A percentile compares a stretch with the other conserved stretches of the same genome.
Evolutionary conservation across 2,797 vertebrate genomes (phyloP).

Genomic region (Hyperoplus immaculatus): DNA sequence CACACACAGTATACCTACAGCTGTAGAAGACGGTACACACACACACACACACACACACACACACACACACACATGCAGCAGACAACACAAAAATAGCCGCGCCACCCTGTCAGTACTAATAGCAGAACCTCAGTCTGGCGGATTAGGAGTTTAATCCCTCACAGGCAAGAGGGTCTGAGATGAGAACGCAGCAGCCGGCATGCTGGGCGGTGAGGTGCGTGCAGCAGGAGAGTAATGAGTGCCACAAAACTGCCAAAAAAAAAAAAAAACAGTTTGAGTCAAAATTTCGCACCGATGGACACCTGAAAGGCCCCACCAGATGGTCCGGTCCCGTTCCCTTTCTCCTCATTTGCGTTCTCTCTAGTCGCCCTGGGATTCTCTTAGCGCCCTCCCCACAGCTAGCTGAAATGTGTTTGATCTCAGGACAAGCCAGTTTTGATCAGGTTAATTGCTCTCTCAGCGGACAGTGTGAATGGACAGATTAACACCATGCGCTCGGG

Average conservation of each 20-base stretch:
- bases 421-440: slow-evolving; percentile 58
- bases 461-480: slow-evolving; percentile 48
- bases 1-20: slow-evolving; percentile 37
- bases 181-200: slow-evolving; percentile 68
- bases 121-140: slow-evolving; percentile 60
- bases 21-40: slow-evolving; percentile 22
- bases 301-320: slow-evolving; percentile 38
- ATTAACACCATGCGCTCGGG: slow-evolving; percentile 34
- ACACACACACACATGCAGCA: slow-evolving; percentile 36
- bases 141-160: slow-evolving; percentile 86
- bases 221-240: slow-evolving; percentile 58
- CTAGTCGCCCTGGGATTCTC: slow-evolving; percentile 14
- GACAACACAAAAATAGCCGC: slow-evolving; percentile 59
- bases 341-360: slow-evolving; percentile 1
- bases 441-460: slow-evolving; percentile 72
- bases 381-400: background rate
- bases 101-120: slow-evolving; percentile 60
- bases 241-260: slow-evolving; percentile 54
- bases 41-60: slow-evolving; percentile 23
- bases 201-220: slow-evolving; percentile 56
- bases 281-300: slow-evolving; percentile 24
- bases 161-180: slow-evolving; percentile 71
- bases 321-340: slow-evolving; percentile 5
- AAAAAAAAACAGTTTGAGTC: slow-evolving; percentile 27
- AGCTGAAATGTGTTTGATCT: slow-evolving; percentile 63